These are phyloP conservation scores for Catonia carolina DNA, from an alignment of 2,888 invertebrate genomes.

Conservation along the genomic window DNA sequence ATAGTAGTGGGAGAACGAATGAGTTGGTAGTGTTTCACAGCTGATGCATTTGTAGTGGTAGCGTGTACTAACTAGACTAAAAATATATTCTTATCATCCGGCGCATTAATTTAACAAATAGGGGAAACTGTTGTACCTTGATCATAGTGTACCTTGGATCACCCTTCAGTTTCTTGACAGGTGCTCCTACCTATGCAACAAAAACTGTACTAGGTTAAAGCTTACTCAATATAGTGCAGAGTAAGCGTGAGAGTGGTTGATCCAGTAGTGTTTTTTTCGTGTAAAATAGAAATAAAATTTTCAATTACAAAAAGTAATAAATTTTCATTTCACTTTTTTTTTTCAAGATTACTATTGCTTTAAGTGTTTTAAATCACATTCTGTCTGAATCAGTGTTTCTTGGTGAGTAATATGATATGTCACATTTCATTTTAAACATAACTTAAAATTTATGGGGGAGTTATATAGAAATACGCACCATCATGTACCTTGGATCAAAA, in stretches of 20 bases:
- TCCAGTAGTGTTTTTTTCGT: too few species aligned
- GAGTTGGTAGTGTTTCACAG: too few species aligned
- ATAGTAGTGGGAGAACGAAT: too few species aligned
- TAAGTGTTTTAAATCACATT: conserved; percentile 9
- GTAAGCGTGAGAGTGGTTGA: too few species aligned
- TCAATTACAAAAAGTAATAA: conserved; percentile 2
- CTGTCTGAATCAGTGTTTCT: not conserved
- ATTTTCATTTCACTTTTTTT: conserved; percentile 7
- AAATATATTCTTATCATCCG: too few species aligned
- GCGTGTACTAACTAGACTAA: too few species aligned
- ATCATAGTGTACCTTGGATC: too few species aligned
- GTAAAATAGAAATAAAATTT: conserved; percentile 6
- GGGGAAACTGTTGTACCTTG: conserved; percentile 23
- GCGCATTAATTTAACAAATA: too few species aligned
- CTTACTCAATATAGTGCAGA: not conserved
- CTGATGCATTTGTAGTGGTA: too few species aligned
- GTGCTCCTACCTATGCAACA: conserved; percentile 8
- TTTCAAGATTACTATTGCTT: not conserved
- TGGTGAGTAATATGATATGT: conserved; percentile 19
- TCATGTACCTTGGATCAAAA: conserved; percentile 19
- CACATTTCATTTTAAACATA: conserved; percentile 8
- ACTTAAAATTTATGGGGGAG: conserved; percentile 4
- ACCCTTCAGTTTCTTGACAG: not conserved
- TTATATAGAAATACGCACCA: conserved; percentile 7
- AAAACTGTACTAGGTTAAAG: not conserved